Evolutionary conservation across 2,888 invertebrate species (phyloP).

Genomic region (Drosophila histrio): DNA sequence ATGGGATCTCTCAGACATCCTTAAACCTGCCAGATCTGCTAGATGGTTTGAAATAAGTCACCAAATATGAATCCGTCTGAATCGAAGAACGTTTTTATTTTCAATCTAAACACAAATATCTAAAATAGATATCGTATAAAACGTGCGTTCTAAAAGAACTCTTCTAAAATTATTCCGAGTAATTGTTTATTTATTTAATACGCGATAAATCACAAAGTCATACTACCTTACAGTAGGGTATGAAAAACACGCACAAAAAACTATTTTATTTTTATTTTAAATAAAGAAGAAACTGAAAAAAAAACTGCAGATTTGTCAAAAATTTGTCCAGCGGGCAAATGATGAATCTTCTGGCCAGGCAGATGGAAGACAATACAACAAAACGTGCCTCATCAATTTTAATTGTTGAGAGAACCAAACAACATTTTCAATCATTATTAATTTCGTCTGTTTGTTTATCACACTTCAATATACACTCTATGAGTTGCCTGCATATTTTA

Average conservation of each 20-base stretch:
- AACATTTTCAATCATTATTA: conserved; percentile 60
- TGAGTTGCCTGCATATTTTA: conserved; percentile 52
- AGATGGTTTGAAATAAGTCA: no score
- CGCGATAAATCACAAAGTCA: not conserved
- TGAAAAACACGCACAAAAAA: not conserved
- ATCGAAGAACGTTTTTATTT: no score
- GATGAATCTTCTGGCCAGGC: conserved; percentile 24
- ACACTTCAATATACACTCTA: conserved; percentile 21
- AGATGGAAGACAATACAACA: conserved; percentile 22
- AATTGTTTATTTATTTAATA: no score
- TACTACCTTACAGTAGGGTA: not conserved
- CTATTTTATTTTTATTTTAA: not conserved
- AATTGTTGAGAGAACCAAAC: conserved; percentile 48
- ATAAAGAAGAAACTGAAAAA: not conserved
- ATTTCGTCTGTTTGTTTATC: conserved; percentile 44
- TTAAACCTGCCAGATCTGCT: no score
- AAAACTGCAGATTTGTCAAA: conserved; percentile 44
- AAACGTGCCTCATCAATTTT: conserved; percentile 54
- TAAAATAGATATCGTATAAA: no score
- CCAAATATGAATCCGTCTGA: no score
- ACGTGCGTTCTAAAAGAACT: no score
- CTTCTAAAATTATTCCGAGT: no score
- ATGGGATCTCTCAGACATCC: no score
- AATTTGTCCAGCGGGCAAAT: conserved; percentile 46
- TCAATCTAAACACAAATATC: no score